Conservation (phyloP, 2,797 vertebrate species). For the Coracias cyanogaster region DNA sequence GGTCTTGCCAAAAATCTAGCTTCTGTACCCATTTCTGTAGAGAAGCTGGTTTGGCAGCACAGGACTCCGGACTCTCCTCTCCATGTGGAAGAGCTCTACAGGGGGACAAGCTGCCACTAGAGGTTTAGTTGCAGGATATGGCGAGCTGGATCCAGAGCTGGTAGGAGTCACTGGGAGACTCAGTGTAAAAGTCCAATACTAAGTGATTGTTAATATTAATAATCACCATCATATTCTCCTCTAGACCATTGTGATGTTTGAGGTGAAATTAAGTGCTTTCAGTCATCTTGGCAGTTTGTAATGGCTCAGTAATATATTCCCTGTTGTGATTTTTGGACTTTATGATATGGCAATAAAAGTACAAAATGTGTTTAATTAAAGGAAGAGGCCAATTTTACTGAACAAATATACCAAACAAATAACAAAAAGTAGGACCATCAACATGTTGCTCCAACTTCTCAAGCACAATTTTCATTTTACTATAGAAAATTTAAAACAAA, state of each 20-base stretch:
- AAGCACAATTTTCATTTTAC: not conserved
- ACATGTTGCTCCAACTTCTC: not conserved
- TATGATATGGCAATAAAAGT: conserved; percentile 16
- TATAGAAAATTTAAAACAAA: not conserved
- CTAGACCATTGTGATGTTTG: not conserved
- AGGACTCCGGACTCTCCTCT: accelerated
- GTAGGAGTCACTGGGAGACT: not conserved
- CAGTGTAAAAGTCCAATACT: not conserved
- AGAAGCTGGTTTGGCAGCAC: not conserved
- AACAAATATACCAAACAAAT: conserved; percentile 34
- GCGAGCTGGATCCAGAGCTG: not conserved
- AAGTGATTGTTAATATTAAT: not conserved
- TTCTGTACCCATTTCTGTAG: not conserved
- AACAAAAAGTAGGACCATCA: not conserved
- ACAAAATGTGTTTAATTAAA: conserved; percentile 67
- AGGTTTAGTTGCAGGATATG: not conserved
- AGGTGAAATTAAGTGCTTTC: conserved; percentile 34
- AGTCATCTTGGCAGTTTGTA: not conserved
- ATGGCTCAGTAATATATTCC: not conserved
- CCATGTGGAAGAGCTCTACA: not conserved
- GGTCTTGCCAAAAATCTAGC: not conserved
- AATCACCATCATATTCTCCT: not conserved
- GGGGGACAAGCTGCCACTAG: not conserved
- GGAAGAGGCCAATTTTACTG: conserved; percentile 33
- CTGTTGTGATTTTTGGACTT: conserved; percentile 39